Percentiles rank a stretch among this genome's conserved stretches.
phyloP scores from a whole-genome alignment of 2,797 vertebrate genomes.

The Fistularia tabacaria region DNA sequence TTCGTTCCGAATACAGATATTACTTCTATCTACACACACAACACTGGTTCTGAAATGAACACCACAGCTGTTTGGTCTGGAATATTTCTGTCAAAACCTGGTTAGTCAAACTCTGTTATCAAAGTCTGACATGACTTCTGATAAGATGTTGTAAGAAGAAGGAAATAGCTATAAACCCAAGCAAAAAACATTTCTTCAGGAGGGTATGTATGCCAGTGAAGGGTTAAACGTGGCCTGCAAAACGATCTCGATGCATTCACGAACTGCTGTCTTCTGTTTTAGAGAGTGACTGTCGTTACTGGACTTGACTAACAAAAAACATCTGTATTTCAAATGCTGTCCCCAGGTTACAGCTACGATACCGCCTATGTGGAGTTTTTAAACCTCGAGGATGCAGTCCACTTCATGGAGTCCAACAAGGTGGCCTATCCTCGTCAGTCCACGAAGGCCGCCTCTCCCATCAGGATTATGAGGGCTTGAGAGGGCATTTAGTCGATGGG shows the following conservation, averaged over 20 bases:
- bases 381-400: constrained; percentile 99
- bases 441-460: constrained; percentile 77
- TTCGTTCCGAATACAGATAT: too few species aligned
- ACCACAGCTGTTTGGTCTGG: constrained; percentile 27
- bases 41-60: too few species aligned
- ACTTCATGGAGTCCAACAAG: constrained; percentile 99
- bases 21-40: too few species aligned
- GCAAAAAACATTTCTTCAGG: constrained; percentile 36
- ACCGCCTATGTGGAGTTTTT: constrained; percentile 99
- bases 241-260: constrained; percentile 63
- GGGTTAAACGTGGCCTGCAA: constrained; percentile 32
- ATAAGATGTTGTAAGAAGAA: constrained; percentile 25
- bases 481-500: constrained; percentile 66
- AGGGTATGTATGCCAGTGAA: constrained; percentile 49
- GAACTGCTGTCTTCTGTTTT: constrained; percentile 62
- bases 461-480: constrained; percentile 75
- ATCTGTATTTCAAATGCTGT: constrained; percentile 99
- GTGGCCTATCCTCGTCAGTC: constrained; percentile 99
- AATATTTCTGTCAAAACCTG: constrained; percentile 33
- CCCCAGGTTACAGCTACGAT: constrained; percentile 99
- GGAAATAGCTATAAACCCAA: constrained; percentile 32
- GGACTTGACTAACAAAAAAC: constrained; percentile 97
- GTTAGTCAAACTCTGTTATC: constrained; percentile 32
- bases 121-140: constrained; percentile 32
- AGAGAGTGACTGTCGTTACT: constrained; percentile 69